phyloP scores from a whole-genome alignment of 2,113 vertebrate genomes.

The Cebus imitator region DNA sequence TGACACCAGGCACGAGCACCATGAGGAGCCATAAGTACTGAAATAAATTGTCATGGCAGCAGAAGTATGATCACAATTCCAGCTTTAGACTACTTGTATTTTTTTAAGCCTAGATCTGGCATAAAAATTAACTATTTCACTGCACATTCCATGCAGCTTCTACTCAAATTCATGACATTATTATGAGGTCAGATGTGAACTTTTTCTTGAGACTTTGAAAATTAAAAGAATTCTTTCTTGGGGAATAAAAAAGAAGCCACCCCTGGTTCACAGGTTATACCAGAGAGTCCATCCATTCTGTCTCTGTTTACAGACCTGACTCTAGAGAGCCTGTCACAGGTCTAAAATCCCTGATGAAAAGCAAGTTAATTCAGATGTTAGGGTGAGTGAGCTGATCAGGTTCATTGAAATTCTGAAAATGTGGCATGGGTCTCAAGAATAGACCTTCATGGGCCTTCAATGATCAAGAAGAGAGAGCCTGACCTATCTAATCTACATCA shows the following conservation, averaged over 20 bases:
- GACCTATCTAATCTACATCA: background rate
- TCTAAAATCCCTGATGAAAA: background rate
- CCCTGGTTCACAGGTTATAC: background rate
- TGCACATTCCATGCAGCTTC: background rate
- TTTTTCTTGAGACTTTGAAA: background rate
- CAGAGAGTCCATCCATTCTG: background rate
- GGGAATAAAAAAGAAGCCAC: background rate
- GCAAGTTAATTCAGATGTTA: background rate
- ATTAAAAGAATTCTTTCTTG: background rate
- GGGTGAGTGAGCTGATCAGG: background rate
- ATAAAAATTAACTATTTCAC: background rate
- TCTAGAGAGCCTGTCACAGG: background rate
- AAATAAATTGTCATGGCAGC: background rate
- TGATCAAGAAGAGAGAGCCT: background rate
- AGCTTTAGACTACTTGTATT: background rate
- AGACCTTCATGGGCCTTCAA: background rate
- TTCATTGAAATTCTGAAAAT: background rate
- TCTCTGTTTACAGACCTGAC: background rate
- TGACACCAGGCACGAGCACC: rapidly evolving
- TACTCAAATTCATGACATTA: background rate
- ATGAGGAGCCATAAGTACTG: background rate
- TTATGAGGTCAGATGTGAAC: background rate
- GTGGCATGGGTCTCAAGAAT: background rate
- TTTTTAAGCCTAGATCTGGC: background rate
- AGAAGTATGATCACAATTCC: background rate